Evolutionary conservation across 2,113 vertebrate species (phyloP), one percentile per base, ranked within the genome.

Genomic region (Dinomys branickii): DNA sequence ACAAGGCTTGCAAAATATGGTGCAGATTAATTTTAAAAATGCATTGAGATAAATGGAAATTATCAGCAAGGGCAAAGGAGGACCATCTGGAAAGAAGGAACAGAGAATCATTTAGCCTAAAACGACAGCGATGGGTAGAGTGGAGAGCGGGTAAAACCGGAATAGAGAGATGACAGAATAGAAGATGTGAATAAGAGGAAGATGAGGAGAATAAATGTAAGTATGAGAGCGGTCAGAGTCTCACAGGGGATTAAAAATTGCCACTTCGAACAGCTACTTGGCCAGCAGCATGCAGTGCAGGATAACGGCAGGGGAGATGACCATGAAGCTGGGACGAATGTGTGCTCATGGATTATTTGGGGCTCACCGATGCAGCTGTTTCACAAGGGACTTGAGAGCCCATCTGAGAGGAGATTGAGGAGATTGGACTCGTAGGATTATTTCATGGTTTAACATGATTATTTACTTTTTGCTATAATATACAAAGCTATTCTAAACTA

Each of bases 381-480:
- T 95, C 81, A 88, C 71, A 94, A 95, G 90, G 88, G 90, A 73
- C 85, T 83, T 91, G 14, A 88, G 92, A 82, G 90, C 67, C 28
- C 50, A 78, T 93, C 67, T 78, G 85, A 95, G 41, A 81, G 56
- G 63, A 93, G 88, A 67, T 81, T 77, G 56, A 87, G 44, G 84
- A 80, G 91, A 80, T 83, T 80, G 54, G 58, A 65, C 85, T 86
- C 54, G 88, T 22, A 54, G 73, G 47, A 86, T 24, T 59, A 92
- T 94, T 93, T 94, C 93, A 93, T 81, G 59, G 85, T 65, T 96
- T n/a, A 82, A 93, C 71, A 61, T 78, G 77, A 95, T 96, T 95
- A 97, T 96, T 97, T 96, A 96, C 90, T 90, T 90, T 95, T 92
- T 78, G 33, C 71, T 92, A 44, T 90, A 96, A 88, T 63, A 83